These are phyloP conservation scores for Pyrgus malvae DNA, from an alignment of 2,888 invertebrate species.

Conservation along the genomic window DNA sequence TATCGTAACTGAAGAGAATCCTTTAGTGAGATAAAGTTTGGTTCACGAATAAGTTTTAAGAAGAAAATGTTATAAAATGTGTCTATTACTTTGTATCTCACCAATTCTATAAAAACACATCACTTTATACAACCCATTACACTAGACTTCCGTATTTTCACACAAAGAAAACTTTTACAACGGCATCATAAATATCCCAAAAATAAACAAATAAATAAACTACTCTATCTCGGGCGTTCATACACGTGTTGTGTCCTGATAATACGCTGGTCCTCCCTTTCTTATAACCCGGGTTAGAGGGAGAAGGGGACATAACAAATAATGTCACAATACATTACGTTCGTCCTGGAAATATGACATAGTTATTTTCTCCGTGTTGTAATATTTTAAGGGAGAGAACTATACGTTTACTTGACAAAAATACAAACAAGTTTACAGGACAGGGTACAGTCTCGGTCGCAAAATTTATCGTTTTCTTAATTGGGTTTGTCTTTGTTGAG, in stretches of 20 bases:
- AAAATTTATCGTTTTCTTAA: constrained; percentile 7
- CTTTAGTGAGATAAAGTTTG: too few species aligned
- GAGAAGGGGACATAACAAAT: constrained; percentile 13
- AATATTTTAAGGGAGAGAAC: constrained; percentile 23
- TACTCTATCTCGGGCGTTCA: constrained; percentile 19
- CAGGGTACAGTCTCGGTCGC: background rate
- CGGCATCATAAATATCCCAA: constrained; percentile 17
- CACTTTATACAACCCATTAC: background rate
- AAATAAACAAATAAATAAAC: constrained; percentile 27
- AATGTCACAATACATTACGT: constrained; percentile 21
- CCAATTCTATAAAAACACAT: background rate
- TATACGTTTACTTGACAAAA: constrained; percentile 11
- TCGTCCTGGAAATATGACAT: constrained; percentile 22
- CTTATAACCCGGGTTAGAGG: background rate
- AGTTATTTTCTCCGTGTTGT: constrained; percentile 20
- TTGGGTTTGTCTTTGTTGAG: background rate
- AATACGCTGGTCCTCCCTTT: background rate
- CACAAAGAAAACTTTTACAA: constrained; percentile 14
- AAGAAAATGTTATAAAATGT: too few species aligned
- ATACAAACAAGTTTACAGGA: constrained; percentile 9
- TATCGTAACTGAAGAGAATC: too few species aligned
- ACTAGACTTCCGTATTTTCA: background rate
- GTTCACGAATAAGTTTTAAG: too few species aligned
- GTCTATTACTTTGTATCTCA: background rate
- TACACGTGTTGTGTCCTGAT: constrained; percentile 24